These are phyloP conservation scores for Emydura subglobosa DNA, from an alignment of 2,113 vertebrate species.

Conservation along the genomic window DNA sequence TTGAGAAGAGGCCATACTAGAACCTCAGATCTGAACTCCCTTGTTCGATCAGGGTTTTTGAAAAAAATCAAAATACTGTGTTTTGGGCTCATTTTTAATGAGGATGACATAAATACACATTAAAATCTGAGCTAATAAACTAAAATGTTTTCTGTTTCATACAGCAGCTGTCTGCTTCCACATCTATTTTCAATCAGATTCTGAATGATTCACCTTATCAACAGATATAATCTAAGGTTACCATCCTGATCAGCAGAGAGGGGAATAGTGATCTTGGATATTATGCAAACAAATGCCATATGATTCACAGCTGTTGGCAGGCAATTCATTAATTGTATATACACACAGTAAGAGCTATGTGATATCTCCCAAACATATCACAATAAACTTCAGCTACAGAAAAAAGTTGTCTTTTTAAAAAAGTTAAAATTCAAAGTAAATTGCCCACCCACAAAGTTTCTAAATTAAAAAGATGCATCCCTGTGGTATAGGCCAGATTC, in stretches of 20 bases:
- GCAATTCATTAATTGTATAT: background rate
- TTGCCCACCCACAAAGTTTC: slow-evolving; percentile 40
- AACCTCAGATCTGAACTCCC: background rate
- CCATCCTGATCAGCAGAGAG: background rate
- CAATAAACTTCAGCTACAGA: background rate
- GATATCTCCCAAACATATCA: background rate
- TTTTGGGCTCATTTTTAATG: background rate
- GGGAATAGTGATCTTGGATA: background rate
- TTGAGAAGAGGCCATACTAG: background rate
- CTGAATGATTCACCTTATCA: background rate
- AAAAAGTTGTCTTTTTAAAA: slow-evolving; percentile 56
- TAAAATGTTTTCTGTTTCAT: background rate
- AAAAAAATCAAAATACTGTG: background rate
- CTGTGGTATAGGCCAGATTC: background rate
- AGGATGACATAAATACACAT: background rate
- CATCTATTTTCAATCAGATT: background rate
- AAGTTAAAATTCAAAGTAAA: slow-evolving; percentile 2
- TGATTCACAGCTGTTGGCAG: background rate
- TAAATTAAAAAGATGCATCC: slow-evolving; percentile 41
- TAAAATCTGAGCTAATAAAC: background rate
- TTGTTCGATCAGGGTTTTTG: background rate
- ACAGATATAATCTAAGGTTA: background rate
- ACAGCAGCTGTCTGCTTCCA: background rate
- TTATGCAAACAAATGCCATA: background rate
- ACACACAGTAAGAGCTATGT: background rate